These are phyloP conservation scores for Callopanchax toddi DNA, from an alignment of 2,113 vertebrate species.

Conservation along the genomic window DNA sequence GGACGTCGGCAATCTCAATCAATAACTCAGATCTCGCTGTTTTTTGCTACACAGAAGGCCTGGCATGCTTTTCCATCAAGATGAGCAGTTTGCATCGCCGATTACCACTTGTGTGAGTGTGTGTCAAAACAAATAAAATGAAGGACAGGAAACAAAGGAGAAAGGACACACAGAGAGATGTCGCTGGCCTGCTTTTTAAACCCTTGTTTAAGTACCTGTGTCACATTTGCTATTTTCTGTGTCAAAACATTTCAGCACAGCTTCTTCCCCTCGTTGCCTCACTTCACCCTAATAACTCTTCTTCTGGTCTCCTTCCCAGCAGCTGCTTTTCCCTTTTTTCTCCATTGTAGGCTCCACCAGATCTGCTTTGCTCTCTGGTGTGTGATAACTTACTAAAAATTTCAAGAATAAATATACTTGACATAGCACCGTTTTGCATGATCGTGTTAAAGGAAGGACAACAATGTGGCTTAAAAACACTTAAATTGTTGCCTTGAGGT, in stretches of 20 bases:
- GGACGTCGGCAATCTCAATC: conserved; percentile 41
- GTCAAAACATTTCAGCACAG: conserved; percentile 73
- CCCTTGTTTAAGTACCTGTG: conserved; percentile 67
- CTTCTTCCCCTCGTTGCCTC: conserved; percentile 62
- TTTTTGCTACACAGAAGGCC: conserved; percentile 7
- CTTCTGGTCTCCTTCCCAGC: conserved; percentile 55
- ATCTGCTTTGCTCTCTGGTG: conserved; percentile 36
- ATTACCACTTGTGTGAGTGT: conserved; percentile 12
- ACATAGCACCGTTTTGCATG: too few relatives aligned
- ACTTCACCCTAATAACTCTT: conserved; percentile 70
- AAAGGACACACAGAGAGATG: conserved; percentile 22
- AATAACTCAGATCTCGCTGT: conserved; percentile 25
- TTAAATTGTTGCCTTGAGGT: conserved; percentile 61
- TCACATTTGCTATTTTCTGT: conserved; percentile 71
- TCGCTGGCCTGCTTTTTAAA: conserved; percentile 45
- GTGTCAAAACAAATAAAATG: conserved; percentile 17
- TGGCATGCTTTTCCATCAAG: conserved; percentile 17
- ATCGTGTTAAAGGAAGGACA: too few relatives aligned
- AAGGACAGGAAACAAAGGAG: neutral
- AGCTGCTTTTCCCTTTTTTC: conserved; percentile 7
- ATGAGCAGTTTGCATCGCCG: conserved; percentile 26
- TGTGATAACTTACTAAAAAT: conserved; percentile 71
- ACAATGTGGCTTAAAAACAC: too few relatives aligned
- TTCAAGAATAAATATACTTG: conserved; percentile 31
- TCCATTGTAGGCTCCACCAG: conserved; percentile 54